Base-by-base conservation (phyloP, 2,113 vertebrate species). In the Chitala chitala region DNA sequence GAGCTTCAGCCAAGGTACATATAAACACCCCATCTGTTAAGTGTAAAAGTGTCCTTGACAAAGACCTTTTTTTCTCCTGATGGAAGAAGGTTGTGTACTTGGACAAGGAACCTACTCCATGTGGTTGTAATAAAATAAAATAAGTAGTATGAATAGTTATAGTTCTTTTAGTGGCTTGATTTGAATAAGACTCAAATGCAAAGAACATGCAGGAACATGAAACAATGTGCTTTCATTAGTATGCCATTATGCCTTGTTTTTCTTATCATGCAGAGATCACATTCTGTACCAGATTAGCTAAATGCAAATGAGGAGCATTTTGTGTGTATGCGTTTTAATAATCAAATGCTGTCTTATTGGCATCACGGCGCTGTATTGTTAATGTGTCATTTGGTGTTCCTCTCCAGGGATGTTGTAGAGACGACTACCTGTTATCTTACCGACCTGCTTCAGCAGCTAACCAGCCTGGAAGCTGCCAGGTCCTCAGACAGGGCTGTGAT, bases 381-480 rank as follows among this genome's bases (percentile, higher is more conserved):
- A 36, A 29, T 8, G 4, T 5, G 22, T 36, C 36, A 17, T 56
- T 15, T 58, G 20, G 70, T 15, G 26, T 0, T 1, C 31, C 36
- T 3, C 8, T 46, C 3, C 78, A 92, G 84, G 36, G 93, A 95
- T 69, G 1, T 46, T 0, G 63, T 26, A 0, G 93, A 95, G 26
- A 74, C 84, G 0, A 5, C 82, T 0, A 90, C 89, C 20, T 75
- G 79, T 74, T 85, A 97, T 80, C 83, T 99, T 12, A 82, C 83
- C 0, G 95, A 99, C 61, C 82, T 99, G 90, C 74, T 98, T 58
- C 89, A 92, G 84, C 96, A 98, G 81, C 85, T 99, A 46, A 89
- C 84, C 4, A 86, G 84, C 0, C 80, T 98, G 70, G 93, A 93
- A 0, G 77, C 86, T 0, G 85, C 92, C 73, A 95, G 91, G 65